These are phyloP conservation scores for Acanthurus leucopareius DNA, from an alignment of 2,797 vertebrate species.

Conservation along the genomic window DNA sequence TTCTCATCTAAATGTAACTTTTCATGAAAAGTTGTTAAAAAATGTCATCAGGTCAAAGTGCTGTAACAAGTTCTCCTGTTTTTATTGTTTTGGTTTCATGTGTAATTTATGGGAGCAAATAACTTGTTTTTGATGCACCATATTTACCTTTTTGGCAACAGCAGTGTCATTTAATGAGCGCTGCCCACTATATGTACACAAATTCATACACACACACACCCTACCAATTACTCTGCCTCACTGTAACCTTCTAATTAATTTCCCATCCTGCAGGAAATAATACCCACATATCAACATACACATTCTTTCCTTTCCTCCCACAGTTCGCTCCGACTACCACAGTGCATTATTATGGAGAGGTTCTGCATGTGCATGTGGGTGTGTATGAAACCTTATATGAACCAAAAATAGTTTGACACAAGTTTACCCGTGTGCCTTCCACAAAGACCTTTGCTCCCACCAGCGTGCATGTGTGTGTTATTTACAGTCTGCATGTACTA, in stretches of 20 bases:
- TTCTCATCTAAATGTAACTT: no score
- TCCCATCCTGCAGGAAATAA: constrained; percentile 30
- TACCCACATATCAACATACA: constrained; percentile 34
- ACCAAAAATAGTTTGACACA: constrained; percentile 75
- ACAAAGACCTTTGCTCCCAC: constrained; percentile 57
- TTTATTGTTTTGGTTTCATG: neutral
- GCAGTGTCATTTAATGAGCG: constrained; percentile 21
- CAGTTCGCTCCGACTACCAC: constrained; percentile 35
- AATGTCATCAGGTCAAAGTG: neutral
- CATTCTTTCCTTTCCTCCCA: constrained; percentile 18
- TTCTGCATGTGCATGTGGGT: constrained; percentile 38
- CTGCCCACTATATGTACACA: constrained; percentile 25
- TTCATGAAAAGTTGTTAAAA: no score
- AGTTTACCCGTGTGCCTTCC: constrained; percentile 41
- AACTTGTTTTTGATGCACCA: neutral
- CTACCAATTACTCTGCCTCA: neutral
- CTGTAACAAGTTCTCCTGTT: neutral
- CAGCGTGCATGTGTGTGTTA: constrained; percentile 24
- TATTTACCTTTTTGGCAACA: neutral
- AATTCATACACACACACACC: neutral
- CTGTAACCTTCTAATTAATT: constrained; percentile 30
- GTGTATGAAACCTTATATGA: constrained; percentile 75
- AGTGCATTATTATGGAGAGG: neutral
- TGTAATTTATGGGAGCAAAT: no score
- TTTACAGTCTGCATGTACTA: constrained; percentile 57